Evolutionary conservation across 2,797 vertebrate species (phyloP).

Genomic region (Periparus ater): DNA sequence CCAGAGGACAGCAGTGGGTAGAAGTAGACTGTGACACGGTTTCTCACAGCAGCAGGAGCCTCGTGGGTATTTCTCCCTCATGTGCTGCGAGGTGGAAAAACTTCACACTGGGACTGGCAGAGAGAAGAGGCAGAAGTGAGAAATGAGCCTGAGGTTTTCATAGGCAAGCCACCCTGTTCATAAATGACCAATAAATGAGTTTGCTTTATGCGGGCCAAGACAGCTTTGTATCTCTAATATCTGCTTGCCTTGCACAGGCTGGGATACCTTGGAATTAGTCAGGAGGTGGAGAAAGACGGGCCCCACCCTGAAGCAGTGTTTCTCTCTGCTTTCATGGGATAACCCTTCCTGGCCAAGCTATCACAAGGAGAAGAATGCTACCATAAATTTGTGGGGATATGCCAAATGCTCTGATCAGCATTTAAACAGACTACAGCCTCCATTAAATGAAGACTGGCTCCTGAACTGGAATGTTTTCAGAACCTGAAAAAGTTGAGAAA

Average conservation of each 20-base stretch:
- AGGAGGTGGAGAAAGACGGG: neutral
- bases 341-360: neutral
- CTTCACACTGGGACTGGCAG: neutral
- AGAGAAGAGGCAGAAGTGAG: neutral
- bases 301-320: neutral
- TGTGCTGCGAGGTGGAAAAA: neutral
- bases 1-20: neutral
- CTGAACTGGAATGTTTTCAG: neutral
- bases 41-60: neutral
- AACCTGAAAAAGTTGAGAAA: neutral
- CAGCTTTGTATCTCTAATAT: neutral
- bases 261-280: neutral
- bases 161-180: neutral
- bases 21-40: fast-evolving
- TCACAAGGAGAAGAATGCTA: neutral
- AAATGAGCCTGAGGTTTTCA: neutral
- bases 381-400: neutral
- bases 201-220: neutral
- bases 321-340: neutral
- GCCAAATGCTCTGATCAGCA: neutral
- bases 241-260: slow-evolving; percentile 4
- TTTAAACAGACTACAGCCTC: neutral
- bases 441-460: neutral
- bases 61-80: neutral
- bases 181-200: neutral